Conservation (phyloP, 2,888 invertebrate species). For the Drosophila sordidapex region DNA sequence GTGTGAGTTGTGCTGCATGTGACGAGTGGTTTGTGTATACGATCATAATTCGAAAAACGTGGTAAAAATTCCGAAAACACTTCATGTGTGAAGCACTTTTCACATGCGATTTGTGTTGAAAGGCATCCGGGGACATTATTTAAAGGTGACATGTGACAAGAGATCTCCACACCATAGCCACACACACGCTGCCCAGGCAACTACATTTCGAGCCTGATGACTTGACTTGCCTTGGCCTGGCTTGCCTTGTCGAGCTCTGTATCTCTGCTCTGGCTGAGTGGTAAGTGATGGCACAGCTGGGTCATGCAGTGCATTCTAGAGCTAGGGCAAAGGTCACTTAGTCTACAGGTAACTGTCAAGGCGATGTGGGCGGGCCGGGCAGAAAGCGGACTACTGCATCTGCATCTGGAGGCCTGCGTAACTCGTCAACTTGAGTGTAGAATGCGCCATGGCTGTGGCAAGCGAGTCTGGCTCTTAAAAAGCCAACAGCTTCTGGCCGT, state of each 20-base stretch:
- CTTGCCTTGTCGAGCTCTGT: not conserved
- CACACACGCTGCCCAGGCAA: conserved; percentile 11
- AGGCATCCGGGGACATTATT: conserved; percentile 82
- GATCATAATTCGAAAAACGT: conserved; percentile 69
- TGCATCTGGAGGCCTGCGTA: conserved; percentile 34
- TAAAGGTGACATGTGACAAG: conserved; percentile 80
- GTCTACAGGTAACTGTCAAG: conserved; percentile 68
- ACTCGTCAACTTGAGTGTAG: conserved; percentile 69
- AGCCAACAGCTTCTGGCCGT: conserved; percentile 58
- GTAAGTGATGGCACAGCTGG: conserved; percentile 46
- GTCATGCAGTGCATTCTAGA: conserved; percentile 62
- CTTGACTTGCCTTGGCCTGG: conserved; percentile 15
- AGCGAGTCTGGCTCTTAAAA: conserved; percentile 27
- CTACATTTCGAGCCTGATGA: conserved; percentile 20
- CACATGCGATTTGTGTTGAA: conserved; percentile 83
- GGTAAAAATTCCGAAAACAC: conserved; percentile 64
- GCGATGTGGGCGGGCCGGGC: conserved; percentile 32
- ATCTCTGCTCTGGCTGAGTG: conserved; percentile 14
- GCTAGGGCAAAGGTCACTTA: conserved; percentile 74
- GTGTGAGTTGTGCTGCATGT: conserved; percentile 25
- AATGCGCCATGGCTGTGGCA: conserved; percentile 24
- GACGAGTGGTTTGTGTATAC: conserved; percentile 53
- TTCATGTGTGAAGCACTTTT: conserved; percentile 81
- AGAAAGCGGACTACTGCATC: conserved; percentile 12
- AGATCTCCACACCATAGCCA: conserved; percentile 58